Evolutionary conservation across 2,797 vertebrate genomes (phyloP), one percentile per base, ranked within the genome.

Genomic region (Pyrocephalus nanus): DNA sequence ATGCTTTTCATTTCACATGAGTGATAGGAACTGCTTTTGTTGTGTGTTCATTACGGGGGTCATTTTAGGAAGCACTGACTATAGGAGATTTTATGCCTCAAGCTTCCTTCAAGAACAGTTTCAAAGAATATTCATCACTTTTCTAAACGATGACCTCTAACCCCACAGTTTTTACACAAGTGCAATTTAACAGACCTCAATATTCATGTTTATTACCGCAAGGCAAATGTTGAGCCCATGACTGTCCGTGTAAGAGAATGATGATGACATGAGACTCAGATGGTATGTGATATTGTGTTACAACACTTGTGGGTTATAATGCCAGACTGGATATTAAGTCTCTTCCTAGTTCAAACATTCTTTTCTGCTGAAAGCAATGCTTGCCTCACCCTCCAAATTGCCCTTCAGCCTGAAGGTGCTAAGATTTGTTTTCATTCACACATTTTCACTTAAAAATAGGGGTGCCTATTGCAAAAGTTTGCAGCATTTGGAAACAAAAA

Each of bases 191-290:
- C 20, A 76, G 40, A 70, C 53, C 58, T 77, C 71, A 66, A 26
- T 73, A 66, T 26, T 77, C 26, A 9, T 34, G 10, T 51, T 83
- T 12, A 34, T 67, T 54, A 29, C 55, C 1, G 0, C 0, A 0
- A 75, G 62, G 70, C 73, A 57, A 55, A 62, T 15, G 34, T 20
- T 65, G 62, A 79, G 47, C 7, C 50, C 34, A 3, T 7, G 5
- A 60, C 15, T 2, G 1, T n/a, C 61, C 27, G 1, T 51, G 23
- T 47, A 77, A 71, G 21, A 42, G 50, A 86, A 74, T 25, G 54
- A 40, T 22, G 72, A 38, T 77, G 43, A 23, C 29, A 36, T 50
- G 43, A 61, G 47, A 30, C 15, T 19, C 45, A 69, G 17, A 38
- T 58, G 19, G 9, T 57, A 25, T 47, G 47, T 55, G 77, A 77